These are phyloP conservation scores for Orthonyx spaldingii DNA, from an alignment of 2,113 vertebrate species.

Conservation along the genomic window DNA sequence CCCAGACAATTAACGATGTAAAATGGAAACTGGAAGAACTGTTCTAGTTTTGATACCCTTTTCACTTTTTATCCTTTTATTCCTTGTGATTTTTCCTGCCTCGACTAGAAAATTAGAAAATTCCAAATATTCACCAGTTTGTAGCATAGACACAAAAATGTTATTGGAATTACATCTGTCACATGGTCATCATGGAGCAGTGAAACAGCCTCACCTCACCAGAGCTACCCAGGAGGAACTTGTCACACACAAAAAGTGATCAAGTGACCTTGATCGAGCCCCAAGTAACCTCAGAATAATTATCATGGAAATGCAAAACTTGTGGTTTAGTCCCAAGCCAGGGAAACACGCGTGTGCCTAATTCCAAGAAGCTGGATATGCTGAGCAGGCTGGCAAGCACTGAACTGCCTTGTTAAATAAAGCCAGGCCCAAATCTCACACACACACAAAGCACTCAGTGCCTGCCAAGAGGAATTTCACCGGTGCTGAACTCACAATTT, in stretches of 20 bases:
- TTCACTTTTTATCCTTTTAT: neutral
- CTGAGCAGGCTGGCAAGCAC: neutral
- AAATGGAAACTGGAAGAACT: neutral
- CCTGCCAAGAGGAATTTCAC: neutral
- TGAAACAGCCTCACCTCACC: neutral
- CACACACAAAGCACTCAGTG: neutral
- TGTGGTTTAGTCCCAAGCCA: neutral
- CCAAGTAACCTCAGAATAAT: neutral
- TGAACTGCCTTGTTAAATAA: neutral
- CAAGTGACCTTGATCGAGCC: neutral
- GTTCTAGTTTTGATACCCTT: neutral
- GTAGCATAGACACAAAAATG: neutral
- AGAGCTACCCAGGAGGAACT: neutral
- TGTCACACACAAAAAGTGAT: neutral
- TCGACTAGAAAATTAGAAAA: neutral
- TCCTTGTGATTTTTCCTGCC: neutral
- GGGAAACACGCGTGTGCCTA: neutral
- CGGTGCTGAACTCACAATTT: neutral
- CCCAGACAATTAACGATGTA: accelerated
- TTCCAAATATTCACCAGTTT: neutral
- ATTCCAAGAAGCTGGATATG: neutral
- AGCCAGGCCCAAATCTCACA: neutral
- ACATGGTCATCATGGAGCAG: accelerated
- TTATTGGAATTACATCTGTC: neutral
- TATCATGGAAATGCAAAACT: neutral